phyloP scores from a whole-genome alignment of 2,797 vertebrate genomes.

The Rhinoraja longicauda region DNA sequence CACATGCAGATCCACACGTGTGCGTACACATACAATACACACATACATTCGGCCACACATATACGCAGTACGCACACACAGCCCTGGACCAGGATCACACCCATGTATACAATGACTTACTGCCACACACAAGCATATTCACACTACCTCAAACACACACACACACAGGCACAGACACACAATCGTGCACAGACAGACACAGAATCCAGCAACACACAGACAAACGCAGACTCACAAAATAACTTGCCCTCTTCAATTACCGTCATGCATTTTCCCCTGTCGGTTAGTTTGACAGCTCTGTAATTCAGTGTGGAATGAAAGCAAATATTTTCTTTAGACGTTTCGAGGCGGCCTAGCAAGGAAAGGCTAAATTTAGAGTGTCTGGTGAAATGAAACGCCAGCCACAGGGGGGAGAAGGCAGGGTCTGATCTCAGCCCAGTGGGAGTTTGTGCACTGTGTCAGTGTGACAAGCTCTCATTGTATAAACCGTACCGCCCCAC shows the following conservation, averaged over 20 bases:
- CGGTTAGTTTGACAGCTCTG: background rate
- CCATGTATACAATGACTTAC: too few species aligned
- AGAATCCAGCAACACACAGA: background rate
- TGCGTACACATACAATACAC: too few species aligned
- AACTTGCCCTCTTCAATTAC: background rate
- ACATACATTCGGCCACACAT: too few species aligned
- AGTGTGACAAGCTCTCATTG: slow-evolving; percentile 43
- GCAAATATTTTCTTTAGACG: slow-evolving; percentile 21
- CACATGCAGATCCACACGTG: too few species aligned
- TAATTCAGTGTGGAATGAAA: background rate
- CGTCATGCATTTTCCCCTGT: background rate
- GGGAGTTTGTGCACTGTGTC: slow-evolving; percentile 48
- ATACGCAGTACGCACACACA: background rate
- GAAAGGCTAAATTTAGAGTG: background rate
- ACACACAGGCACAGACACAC: too few species aligned
- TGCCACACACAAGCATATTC: too few species aligned
- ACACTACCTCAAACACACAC: too few species aligned
- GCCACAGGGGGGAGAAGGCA: slow-evolving; percentile 44
- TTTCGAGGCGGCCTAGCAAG: background rate
- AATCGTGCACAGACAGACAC: too few species aligned
- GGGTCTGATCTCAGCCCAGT: slow-evolving; percentile 45
- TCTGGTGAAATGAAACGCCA: slow-evolving; percentile 43
- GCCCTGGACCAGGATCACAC: background rate
- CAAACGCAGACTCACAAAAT: background rate
- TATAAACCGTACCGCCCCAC: slow-evolving; percentile 40